A percentile compares a stretch with the other conserved stretches of the same genome.
Evolutionary conservation across 2,888 invertebrate genomes (phyloP).

Genomic region (Pachydiplax longipennis): DNA sequence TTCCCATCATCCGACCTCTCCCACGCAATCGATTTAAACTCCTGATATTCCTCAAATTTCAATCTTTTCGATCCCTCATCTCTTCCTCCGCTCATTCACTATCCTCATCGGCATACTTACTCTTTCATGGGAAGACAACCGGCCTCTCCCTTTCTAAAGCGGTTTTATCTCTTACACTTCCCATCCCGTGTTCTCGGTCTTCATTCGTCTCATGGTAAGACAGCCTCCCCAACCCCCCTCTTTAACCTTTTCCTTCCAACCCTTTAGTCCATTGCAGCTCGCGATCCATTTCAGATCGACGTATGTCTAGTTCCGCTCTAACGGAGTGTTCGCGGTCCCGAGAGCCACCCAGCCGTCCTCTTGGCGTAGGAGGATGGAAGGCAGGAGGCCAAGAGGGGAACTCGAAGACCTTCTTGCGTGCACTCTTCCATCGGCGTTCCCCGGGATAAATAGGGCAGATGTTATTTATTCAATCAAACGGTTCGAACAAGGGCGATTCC

Average conservation of each 20-base stretch:
- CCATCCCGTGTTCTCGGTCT: background rate
- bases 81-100: background rate
- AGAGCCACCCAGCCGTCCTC: background rate
- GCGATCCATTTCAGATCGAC: background rate
- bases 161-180: background rate
- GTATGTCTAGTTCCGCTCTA: background rate
- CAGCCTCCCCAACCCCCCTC: background rate
- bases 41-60: background rate
- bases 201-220: background rate
- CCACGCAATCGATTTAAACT: background rate
- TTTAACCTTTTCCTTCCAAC: background rate
- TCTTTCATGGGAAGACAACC: background rate
- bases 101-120: background rate
- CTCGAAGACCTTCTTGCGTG: background rate
- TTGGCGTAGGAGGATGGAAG: background rate
- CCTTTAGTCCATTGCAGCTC: background rate
- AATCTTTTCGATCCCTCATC: background rate
- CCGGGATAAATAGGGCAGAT: background rate
- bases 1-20: too few species aligned
- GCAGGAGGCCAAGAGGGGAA: background rate
- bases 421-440: background rate
- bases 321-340: background rate
- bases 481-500: background rate
- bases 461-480: constrained; percentile 1
- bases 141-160: background rate